Evolutionary conservation across 2,797 vertebrate genomes (phyloP).

Genomic region (Smutsia temminckii): DNA sequence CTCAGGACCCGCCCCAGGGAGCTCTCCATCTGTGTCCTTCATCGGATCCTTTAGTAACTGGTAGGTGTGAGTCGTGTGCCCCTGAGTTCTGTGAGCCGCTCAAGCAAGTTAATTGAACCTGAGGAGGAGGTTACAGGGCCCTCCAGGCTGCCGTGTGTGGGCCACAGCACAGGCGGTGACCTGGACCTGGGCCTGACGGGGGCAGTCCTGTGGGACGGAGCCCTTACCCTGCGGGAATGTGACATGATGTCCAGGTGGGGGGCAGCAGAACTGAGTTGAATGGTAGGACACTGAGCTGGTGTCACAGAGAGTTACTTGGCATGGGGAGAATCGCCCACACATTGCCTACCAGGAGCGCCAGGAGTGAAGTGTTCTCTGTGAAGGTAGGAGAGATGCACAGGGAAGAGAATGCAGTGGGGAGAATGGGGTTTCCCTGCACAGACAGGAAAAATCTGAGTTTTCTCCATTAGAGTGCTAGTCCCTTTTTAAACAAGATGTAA

Average conservation of each 20-base stretch:
- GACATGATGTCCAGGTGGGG: background rate
- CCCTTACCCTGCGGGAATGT: background rate
- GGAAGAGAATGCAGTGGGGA: background rate
- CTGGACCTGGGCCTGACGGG: background rate
- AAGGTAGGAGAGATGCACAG: background rate
- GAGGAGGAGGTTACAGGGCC: background rate
- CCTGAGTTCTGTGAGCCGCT: no score
- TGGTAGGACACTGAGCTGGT: background rate
- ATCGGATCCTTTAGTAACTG: no score
- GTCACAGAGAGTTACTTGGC: background rate
- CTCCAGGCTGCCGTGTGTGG: background rate
- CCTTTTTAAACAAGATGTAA: background rate
- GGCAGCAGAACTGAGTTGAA: background rate
- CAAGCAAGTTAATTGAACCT: no score
- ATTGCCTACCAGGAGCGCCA: background rate
- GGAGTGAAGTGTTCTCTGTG: background rate
- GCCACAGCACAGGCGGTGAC: background rate
- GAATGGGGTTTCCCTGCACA: background rate
- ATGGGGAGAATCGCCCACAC: background rate
- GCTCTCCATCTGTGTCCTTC: no score
- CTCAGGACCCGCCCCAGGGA: no score
- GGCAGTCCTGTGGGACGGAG: no score
- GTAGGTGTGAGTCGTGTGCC: no score
- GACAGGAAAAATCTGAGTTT: background rate
- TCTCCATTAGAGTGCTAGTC: background rate